These are phyloP conservation scores for Amphiprion ocellaris DNA, from an alignment of 2,113 vertebrate species.

Conservation along the genomic window DNA sequence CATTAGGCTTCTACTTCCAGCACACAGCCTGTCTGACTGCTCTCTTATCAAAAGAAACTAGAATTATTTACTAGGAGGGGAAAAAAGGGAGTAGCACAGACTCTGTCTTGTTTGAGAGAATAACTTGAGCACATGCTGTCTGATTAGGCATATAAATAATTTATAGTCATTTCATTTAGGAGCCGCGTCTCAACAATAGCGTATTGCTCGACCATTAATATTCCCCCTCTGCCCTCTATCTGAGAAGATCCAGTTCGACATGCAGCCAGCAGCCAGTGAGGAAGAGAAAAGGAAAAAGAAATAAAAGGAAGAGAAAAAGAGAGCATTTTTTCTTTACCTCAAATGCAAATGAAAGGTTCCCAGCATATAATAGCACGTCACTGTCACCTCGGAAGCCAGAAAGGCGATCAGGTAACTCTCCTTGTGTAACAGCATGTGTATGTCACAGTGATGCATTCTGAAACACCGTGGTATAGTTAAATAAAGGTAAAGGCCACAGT, in stretches of 20 bases:
- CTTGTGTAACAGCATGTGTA: constrained; percentile 26
- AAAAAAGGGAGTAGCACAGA: constrained; percentile 53
- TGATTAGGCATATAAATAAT: constrained; percentile 82
- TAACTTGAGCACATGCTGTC: constrained; percentile 60
- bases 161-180: constrained; percentile 75
- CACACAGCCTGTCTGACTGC: constrained; percentile 61
- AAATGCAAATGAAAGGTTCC: constrained; percentile 77
- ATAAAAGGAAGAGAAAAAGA: constrained; percentile 23
- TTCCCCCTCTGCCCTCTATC: constrained; percentile 77
- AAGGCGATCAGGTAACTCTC: constrained; percentile 60
- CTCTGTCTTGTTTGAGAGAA: constrained; percentile 72
- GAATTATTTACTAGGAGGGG: constrained; percentile 66
- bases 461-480: constrained; percentile 2
- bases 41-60: constrained; percentile 64
- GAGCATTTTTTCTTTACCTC: constrained; percentile 73
- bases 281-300: constrained; percentile 31
- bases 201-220: constrained; percentile 83
- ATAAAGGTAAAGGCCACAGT: constrained; percentile 21
- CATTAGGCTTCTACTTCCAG: constrained; percentile 58
- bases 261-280: constrained; percentile 61
- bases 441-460: constrained; percentile 32
- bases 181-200: constrained; percentile 71
- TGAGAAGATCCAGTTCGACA: constrained; percentile 68
- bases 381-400: constrained; percentile 69
- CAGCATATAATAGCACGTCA: constrained; percentile 70